Conservation (phyloP, 2,113 vertebrate genomes). For the Mionectes macconnelli region DNA sequence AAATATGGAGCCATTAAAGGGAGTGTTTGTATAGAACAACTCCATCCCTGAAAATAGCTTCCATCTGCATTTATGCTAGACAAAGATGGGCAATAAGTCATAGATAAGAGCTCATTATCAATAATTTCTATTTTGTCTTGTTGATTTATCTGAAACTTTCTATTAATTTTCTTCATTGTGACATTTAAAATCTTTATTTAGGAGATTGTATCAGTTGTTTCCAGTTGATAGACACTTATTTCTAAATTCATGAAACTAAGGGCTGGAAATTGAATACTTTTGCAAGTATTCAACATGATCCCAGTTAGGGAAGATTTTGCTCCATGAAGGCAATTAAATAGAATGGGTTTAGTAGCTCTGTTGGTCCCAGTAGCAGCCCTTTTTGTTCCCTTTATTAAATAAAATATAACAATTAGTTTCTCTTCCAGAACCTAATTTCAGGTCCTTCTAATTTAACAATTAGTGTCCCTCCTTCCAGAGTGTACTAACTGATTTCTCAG, state of each 20-base stretch:
- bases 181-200: not conserved
- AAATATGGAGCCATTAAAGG: not conserved
- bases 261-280: rapidly evolving
- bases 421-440: not conserved
- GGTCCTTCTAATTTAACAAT: not conserved
- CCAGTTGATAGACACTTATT: not conserved
- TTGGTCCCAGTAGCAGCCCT: not conserved
- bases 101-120: not conserved
- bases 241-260: not conserved
- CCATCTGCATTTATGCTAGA: not conserved
- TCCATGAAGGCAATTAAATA: not conserved
- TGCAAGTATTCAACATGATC: not conserved
- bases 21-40: not conserved
- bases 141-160: not conserved
- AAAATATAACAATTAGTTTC: not conserved
- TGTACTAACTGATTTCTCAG: not conserved
- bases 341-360: not conserved
- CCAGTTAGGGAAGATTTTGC: not conserved
- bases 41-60: not conserved
- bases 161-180: not conserved
- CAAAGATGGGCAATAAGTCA: not conserved
- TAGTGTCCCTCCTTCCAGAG: not conserved
- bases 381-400: not conserved
- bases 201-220: not conserved
- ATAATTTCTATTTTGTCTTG: not conserved